Evolutionary conservation across 2,113 vertebrate genomes (phyloP).

Genomic region (Picathartes gymnocephalus): DNA sequence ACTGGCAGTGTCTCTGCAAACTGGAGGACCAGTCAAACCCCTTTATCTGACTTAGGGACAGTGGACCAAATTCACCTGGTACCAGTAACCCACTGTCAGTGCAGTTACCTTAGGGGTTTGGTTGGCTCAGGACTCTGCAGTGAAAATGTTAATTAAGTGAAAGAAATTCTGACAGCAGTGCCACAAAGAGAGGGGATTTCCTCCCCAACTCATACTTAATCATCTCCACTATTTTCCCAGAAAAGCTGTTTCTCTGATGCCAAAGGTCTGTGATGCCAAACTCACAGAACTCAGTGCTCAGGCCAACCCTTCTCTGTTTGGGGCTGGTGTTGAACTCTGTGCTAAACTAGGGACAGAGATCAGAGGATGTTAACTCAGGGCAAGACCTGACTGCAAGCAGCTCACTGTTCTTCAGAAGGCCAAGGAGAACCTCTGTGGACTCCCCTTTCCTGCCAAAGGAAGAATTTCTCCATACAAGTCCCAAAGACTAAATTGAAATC

Average conservation of each 20-base stretch:
- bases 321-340: background rate
- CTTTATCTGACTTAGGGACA: background rate
- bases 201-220: background rate
- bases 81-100: background rate
- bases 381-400: background rate
- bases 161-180: background rate
- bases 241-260: background rate
- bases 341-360: background rate
- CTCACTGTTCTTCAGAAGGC: background rate
- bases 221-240: background rate
- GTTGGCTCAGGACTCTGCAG: background rate
- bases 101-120: background rate
- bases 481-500: background rate
- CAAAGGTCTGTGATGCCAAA: background rate
- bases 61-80: background rate
- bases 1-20: background rate
- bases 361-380: background rate
- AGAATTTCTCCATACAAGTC: background rate
- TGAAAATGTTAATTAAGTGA: background rate
- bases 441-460: background rate
- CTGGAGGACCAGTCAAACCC: background rate
- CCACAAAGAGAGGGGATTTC: background rate
- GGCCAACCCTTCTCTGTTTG: background rate
- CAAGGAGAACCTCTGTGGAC: background rate
- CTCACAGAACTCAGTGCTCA: background rate